Evolutionary conservation across 2,113 vertebrate genomes (phyloP).

Genomic region (Otis tarda): DNA sequence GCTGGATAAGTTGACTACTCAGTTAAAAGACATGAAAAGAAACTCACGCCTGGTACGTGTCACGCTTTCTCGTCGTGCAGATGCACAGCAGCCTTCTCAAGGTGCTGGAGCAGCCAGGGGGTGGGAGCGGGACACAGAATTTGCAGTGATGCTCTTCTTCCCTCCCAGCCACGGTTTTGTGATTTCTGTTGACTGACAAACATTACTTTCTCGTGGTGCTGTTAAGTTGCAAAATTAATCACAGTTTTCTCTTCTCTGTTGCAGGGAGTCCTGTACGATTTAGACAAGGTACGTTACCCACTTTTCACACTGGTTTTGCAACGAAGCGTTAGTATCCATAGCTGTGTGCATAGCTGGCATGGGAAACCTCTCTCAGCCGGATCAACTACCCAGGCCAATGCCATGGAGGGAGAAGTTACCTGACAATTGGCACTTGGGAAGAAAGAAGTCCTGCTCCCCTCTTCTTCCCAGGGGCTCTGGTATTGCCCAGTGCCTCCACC

Average conservation of each 20-base stretch:
- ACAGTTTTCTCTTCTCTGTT: constrained; percentile 41
- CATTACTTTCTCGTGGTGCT: not conserved
- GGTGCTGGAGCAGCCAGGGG: not conserved
- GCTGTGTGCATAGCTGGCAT: rapidly evolving
- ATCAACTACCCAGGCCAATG: not conserved
- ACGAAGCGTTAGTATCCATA: rapidly evolving
- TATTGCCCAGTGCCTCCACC: rapidly evolving
- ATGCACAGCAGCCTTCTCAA: not conserved
- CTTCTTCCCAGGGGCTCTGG: not conserved
- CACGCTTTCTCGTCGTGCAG: rapidly evolving
- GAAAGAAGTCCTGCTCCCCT: not conserved
- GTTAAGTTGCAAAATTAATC: constrained; percentile 17
- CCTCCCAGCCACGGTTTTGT: not conserved
- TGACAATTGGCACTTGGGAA: not conserved
- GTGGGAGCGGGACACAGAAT: not conserved
- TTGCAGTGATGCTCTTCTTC: not conserved
- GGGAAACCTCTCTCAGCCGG: not conserved
- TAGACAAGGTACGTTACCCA: constrained; percentile 89
- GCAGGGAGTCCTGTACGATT: constrained; percentile 95
- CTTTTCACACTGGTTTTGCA: not conserved
- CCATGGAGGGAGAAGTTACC: not conserved
- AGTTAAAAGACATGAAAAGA: constrained; percentile 97
- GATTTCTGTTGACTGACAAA: not conserved
- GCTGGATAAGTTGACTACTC: constrained; percentile 89
- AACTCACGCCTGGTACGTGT: constrained; percentile 94